A percentile compares a stretch with the other conserved stretches of the same genome.
These are phyloP conservation scores for Lepidonotus clava DNA, from an alignment of 2,888 invertebrate species.

Conservation along the genomic window DNA sequence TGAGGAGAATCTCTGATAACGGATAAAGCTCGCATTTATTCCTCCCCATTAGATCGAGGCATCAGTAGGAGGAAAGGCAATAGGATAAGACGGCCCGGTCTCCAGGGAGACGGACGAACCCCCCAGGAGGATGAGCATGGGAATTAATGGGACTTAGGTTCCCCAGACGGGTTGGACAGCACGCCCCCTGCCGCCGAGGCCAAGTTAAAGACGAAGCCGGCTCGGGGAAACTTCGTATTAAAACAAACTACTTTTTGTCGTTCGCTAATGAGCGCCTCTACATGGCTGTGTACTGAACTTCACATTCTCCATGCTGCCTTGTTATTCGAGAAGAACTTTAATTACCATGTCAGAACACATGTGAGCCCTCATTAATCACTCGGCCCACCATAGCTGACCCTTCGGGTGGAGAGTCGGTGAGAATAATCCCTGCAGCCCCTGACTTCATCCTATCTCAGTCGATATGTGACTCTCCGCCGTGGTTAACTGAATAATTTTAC, in stretches of 20 bases:
- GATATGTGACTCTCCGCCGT: background rate
- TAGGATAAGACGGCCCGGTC: background rate
- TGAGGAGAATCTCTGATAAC: background rate
- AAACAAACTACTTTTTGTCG: background rate
- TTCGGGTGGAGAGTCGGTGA: background rate
- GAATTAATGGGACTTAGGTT: background rate
- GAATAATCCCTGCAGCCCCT: background rate
- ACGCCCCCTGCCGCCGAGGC: too few relatives aligned
- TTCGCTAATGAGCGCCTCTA: background rate
- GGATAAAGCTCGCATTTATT: background rate
- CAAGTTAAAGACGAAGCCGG: background rate
- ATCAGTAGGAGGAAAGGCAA: background rate
- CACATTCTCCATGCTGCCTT: background rate
- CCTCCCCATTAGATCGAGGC: background rate
- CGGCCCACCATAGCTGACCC: background rate
- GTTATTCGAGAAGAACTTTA: background rate
- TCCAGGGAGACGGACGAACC: background rate
- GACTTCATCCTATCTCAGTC: background rate
- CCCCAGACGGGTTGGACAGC: background rate
- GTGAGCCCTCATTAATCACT: background rate
- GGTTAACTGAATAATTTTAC: background rate
- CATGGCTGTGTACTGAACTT: background rate
- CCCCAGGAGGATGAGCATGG: background rate
- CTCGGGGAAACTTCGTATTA: background rate
- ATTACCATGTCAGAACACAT: background rate